Base-by-base conservation (phyloP, 2,888 invertebrate genomes). In the Acronicta aceris region DNA sequence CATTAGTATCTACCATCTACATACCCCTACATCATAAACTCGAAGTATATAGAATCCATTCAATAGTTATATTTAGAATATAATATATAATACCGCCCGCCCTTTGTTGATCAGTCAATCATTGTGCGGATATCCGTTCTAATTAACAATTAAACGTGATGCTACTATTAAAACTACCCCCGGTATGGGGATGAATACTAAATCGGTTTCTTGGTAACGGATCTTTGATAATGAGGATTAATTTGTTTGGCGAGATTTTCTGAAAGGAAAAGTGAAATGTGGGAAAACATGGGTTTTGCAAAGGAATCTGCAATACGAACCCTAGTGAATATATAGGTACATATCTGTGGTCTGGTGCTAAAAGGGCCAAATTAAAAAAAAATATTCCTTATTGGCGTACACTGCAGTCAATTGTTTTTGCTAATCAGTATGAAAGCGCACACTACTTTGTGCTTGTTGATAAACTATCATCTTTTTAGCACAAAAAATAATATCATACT, bases 111-210 rank as follows among this genome's bases (percentile, higher is more conserved):
- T 65, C 59, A 52, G 53, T 60, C 76, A 61, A 65, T 75, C 62
- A 67, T 53, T 63, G 53, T 47, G 38, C 49, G 45, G 64, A 60
- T 65, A 65, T 57, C 45, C 17, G 27, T 5, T 45, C 50, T 71
- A 75, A 75, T 75, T 75, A 75, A 63, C 54, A 67, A 67, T 65
- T 57, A 59, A 60, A 76, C 75, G 78, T 78, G 75, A 71, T 46
- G 27, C 16, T 52, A 72, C 56, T 75, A 54, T 63, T 46, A 54
- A 76, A 75, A 67, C 72, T 59, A 51, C 6, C 67, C 63, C 51
- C 50, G 40, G 42, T 47, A 49, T 36, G 27, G 53, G 45, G 48
- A 8, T 71, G 68, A 71, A 76, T 75, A 76, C 61, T 65, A 71
- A 75, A 61, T 15, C 27, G 21, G 15, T 42, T 27, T 43, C 54